phyloP scores from a whole-genome alignment of 2,888 invertebrate species.

The Calameuta idolon region DNA sequence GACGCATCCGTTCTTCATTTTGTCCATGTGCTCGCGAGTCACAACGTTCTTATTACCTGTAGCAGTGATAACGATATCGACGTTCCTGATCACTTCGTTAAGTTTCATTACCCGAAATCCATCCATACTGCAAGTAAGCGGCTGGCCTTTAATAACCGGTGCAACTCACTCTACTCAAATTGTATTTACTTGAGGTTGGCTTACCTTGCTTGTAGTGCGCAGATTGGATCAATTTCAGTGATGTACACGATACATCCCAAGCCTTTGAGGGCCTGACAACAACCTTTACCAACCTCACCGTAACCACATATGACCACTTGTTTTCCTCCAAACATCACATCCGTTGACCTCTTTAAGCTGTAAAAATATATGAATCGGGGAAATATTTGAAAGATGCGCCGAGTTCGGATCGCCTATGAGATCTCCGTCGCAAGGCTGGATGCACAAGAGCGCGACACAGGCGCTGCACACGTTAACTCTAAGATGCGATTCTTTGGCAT shows the following conservation, averaged over 20 bases:
- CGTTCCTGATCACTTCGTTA: constrained; percentile 91
- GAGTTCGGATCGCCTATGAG: too few relatives aligned
- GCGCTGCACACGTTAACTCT: too few relatives aligned
- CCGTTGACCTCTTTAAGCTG: constrained; percentile 89
- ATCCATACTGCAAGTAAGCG: constrained; percentile 81
- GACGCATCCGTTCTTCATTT: constrained; percentile 95
- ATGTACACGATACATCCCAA: constrained; percentile 93
- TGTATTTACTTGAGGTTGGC: constrained; percentile 12
- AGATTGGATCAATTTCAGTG: constrained; percentile 98
- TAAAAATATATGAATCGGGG: constrained; percentile 25
- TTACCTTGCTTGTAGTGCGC: constrained; percentile 93
- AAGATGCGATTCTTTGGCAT: too few relatives aligned
- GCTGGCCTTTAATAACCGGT: not conserved
- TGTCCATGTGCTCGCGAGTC: constrained; percentile 94
- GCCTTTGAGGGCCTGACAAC: constrained; percentile 94
- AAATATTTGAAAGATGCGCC: not conserved
- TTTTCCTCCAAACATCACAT: constrained; percentile 98
- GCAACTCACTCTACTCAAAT: not conserved
- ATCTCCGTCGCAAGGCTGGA: too few relatives aligned
- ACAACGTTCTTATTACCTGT: constrained; percentile 98
- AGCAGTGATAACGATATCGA: constrained; percentile 97
- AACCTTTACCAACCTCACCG: constrained; percentile 97
- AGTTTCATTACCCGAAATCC: constrained; percentile 95
- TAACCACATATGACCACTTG: constrained; percentile 97
- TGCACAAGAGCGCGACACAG: too few relatives aligned